Evolutionary conservation across 2,797 vertebrate species (phyloP).

Genomic region (Lepus townsendii): DNA sequence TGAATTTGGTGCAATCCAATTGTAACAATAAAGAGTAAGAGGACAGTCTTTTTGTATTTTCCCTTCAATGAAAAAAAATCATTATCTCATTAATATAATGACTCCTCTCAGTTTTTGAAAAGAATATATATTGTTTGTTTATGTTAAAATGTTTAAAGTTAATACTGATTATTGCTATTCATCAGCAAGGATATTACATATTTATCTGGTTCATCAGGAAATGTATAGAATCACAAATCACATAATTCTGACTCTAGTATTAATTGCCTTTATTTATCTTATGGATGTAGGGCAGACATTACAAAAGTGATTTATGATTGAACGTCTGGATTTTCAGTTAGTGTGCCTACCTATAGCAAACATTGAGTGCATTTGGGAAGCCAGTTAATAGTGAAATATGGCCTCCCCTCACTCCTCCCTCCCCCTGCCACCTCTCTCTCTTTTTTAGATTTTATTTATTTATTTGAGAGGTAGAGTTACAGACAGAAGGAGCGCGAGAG

Average conservation of each 20-base stretch:
- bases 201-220: neutral
- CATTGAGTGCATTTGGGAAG: neutral
- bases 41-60: neutral
- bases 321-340: neutral
- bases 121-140: neutral
- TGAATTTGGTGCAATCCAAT: neutral
- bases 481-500: no score
- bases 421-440: no score
- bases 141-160: neutral
- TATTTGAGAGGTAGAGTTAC: no score
- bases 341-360: neutral
- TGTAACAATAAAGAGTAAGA: neutral
- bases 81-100: neutral
- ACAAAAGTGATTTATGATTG: neutral
- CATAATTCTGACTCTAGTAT: neutral
- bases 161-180: neutral
- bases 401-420: neutral
- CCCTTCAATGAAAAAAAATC: neutral
- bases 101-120: neutral
- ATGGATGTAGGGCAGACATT: neutral
- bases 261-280: neutral
- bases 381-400: neutral
- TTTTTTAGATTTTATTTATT: no score
- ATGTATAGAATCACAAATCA: neutral
- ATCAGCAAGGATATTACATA: neutral